A percentile compares a stretch with the other conserved stretches of the same genome.
These are phyloP conservation scores for Alloplasta piceator DNA, from an alignment of 2,888 invertebrate species.

Conservation along the genomic window DNA sequence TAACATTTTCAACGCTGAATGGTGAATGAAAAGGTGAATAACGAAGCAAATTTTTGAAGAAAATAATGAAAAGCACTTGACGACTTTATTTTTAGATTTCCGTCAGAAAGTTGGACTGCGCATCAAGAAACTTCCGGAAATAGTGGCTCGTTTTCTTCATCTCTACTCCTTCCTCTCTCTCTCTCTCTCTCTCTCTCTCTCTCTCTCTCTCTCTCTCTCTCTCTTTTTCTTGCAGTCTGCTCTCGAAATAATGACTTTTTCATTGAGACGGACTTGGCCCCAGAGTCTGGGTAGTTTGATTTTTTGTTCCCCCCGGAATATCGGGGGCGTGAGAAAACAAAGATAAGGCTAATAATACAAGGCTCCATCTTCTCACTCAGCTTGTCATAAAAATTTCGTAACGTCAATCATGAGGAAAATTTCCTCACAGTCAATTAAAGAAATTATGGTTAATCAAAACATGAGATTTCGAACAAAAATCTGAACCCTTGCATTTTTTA, in stretches of 20 bases:
- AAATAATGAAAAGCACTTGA: too few relatives aligned
- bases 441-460: too few relatives aligned
- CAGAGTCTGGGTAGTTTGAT: slow-evolving; percentile 28
- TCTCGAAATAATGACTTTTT: slow-evolving; percentile 48
- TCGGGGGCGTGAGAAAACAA: not conserved
- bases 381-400: not conserved
- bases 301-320: slow-evolving; percentile 18
- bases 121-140: slow-evolving; percentile 39
- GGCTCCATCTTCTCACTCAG: not conserved
- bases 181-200: slow-evolving; percentile 20
- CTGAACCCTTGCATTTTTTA: too few relatives aligned
- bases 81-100: not conserved
- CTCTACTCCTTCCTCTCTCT: slow-evolving; percentile 24
- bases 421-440: too few relatives aligned
- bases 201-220: slow-evolving; percentile 35
- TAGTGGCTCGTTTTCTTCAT: slow-evolving; percentile 24
- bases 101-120: slow-evolving; percentile 34
- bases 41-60: too few relatives aligned
- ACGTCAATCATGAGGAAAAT: slow-evolving; percentile 13
- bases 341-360: slow-evolving; percentile 35
- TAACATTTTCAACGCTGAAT: too few relatives aligned
- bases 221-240: slow-evolving; percentile 12
- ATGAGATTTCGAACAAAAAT: too few relatives aligned
- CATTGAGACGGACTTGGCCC: slow-evolving; percentile 48
- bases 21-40: too few relatives aligned